phyloP scores from a whole-genome alignment of 2,888 invertebrate species.

The Yponomeuta cagnagella region DNA sequence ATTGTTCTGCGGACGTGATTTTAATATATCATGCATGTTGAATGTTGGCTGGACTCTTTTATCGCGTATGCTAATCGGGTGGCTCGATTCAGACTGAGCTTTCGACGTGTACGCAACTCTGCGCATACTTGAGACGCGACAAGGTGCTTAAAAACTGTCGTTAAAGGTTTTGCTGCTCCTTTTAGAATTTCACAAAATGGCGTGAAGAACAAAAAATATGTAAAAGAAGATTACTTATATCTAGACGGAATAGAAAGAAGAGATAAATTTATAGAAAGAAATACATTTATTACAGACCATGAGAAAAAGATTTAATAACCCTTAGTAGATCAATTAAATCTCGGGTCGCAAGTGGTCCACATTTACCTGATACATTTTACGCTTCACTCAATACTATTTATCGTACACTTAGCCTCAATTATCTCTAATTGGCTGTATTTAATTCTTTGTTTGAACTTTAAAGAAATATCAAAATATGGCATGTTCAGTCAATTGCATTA shows the following conservation, averaged over 20 bases:
- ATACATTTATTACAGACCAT: no score
- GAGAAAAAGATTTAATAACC: no score
- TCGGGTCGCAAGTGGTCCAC: no score
- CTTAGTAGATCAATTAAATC: no score
- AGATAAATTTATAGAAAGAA: no score
- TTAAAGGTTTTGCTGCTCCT: slow-evolving; percentile 31
- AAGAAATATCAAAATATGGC: neutral
- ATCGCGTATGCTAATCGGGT: slow-evolving; percentile 61
- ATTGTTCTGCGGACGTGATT: slow-evolving; percentile 71
- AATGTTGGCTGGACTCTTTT: slow-evolving; percentile 45
- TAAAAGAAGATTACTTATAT: no score
- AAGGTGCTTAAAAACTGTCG: slow-evolving; percentile 24
- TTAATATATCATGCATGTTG: slow-evolving; percentile 71
- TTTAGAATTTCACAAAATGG: neutral
- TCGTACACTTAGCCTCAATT: no score
- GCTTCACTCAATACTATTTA: no score
- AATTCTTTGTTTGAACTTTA: neutral
- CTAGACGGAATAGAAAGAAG: no score
- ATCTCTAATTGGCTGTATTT: neutral
- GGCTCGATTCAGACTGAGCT: slow-evolving; percentile 26
- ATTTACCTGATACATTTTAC: no score
- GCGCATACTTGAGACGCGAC: slow-evolving; percentile 21
- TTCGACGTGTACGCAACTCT: slow-evolving; percentile 14
- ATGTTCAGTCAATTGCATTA: neutral
- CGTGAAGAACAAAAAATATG: neutral